Evolutionary conservation across 2,113 vertebrate genomes (phyloP).

Genomic region (Phylloscopus trochiloides): DNA sequence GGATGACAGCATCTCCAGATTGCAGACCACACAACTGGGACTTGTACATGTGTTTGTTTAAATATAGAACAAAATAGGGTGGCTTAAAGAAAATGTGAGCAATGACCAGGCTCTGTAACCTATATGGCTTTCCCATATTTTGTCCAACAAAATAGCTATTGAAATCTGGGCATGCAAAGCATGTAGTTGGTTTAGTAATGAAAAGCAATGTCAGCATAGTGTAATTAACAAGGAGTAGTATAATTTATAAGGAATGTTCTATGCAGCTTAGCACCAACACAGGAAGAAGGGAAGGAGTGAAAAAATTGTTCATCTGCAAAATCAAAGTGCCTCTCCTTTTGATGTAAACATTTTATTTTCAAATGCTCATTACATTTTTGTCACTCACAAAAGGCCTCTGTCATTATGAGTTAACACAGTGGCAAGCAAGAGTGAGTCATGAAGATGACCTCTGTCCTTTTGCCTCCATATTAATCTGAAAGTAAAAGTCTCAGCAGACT

Average conservation of each 20-base stretch:
- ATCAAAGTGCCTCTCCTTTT: slow-evolving; percentile 40
- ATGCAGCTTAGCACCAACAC: not conserved
- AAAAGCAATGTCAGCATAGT: slow-evolving; percentile 64
- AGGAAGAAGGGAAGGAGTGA: not conserved
- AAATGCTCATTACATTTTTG: slow-evolving; percentile 15
- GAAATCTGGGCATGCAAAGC: slow-evolving; percentile 61
- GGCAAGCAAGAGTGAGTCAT: slow-evolving; percentile 34
- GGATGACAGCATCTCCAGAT: not conserved
- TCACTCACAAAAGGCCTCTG: slow-evolving; percentile 57
- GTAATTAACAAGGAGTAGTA: slow-evolving; percentile 68
- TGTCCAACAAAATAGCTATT: slow-evolving; percentile 67
- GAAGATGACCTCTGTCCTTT: slow-evolving; percentile 57
- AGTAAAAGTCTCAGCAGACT: slow-evolving; percentile 60
- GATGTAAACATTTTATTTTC: slow-evolving; percentile 52
- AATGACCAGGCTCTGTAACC: slow-evolving; percentile 6
- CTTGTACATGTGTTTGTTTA: not conserved
- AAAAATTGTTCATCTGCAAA: slow-evolving; percentile 31
- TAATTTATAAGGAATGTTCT: slow-evolving; percentile 70
- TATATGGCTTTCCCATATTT: slow-evolving; percentile 51
- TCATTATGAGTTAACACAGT: slow-evolving; percentile 24
- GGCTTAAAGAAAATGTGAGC: slow-evolving; percentile 25
- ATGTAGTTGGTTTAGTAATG: slow-evolving; percentile 47
- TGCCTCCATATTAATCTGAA: slow-evolving; percentile 59
- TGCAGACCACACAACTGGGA: not conserved
- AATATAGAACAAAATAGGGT: slow-evolving; percentile 43